Percentiles rank a stretch among this genome's conserved stretches.
These are phyloP conservation scores for Polyodon spathula DNA, from an alignment of 2,113 vertebrate species.

Conservation along the genomic window DNA sequence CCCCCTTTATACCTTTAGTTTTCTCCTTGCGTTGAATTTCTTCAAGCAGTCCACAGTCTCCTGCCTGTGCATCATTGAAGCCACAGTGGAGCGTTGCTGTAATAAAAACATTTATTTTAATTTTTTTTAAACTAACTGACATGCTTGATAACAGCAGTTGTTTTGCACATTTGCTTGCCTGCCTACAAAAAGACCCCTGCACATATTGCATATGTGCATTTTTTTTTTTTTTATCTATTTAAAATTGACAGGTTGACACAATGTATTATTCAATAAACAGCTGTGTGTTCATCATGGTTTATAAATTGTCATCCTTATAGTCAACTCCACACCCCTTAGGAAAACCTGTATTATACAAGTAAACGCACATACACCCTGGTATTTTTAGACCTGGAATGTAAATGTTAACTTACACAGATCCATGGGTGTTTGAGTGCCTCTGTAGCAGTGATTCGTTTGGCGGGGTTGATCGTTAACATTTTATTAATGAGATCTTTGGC, in stretches of 20 bases:
- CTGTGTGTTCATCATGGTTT: too few relatives aligned
- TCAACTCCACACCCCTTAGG: too few relatives aligned
- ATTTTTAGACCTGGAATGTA: too few relatives aligned
- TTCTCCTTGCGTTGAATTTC: constrained; percentile 93
- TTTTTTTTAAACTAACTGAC: not conserved
- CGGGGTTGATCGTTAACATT: constrained; percentile 95
- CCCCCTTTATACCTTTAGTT: constrained; percentile 73
- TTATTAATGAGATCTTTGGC: constrained; percentile 98
- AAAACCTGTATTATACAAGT: too few relatives aligned
- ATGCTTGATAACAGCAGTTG: not conserved
- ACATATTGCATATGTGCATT: too few relatives aligned
- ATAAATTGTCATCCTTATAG: too few relatives aligned
- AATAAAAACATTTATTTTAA: constrained; percentile 24
- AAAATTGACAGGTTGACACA: too few relatives aligned
- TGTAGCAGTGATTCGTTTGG: constrained; percentile 82
- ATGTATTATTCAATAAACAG: too few relatives aligned
- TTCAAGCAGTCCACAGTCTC: constrained; percentile 96
- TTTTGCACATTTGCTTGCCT: not conserved
- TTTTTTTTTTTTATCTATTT: too few relatives aligned
- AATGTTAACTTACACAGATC: constrained; percentile 78
- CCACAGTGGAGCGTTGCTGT: constrained; percentile 95
- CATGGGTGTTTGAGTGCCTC: constrained; percentile 92
- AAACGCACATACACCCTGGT: too few relatives aligned
- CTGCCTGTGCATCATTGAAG: constrained; percentile 97
- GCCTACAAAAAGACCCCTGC: too few relatives aligned